phyloP scores from a whole-genome alignment of 2,797 vertebrate genomes.

The Brachymystax lenok region DNA sequence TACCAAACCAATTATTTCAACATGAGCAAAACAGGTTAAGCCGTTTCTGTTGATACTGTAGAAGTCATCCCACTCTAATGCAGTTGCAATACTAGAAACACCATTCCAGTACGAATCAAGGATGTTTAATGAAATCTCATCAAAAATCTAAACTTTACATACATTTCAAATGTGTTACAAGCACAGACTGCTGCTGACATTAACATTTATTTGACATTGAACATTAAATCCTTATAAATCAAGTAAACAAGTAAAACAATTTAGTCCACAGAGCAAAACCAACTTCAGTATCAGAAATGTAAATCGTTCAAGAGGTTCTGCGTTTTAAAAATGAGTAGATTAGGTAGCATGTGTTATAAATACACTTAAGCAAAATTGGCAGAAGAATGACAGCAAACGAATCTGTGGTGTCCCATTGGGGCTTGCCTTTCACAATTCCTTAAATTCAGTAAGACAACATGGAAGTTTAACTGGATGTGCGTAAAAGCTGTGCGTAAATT shows the following conservation, averaged over 20 bases:
- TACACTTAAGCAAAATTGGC: not conserved
- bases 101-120: not conserved
- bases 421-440: not conserved
- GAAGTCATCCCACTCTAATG: not conserved
- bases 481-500: not conserved
- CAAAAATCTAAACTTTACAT: constrained; percentile 26
- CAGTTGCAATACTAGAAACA: not conserved
- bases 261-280: not conserved
- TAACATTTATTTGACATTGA: not conserved
- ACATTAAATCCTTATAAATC: constrained; percentile 1
- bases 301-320: not conserved
- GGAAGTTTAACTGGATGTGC: not conserved
- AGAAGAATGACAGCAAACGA: not conserved
- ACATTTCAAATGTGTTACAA: constrained; percentile 3
- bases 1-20: not conserved
- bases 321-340: not conserved
- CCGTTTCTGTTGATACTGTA: too few species aligned
- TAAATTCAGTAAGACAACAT: not conserved
- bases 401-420: not conserved
- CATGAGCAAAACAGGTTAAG: not conserved
- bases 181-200: not conserved
- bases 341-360: not conserved
- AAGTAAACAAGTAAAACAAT: not conserved
- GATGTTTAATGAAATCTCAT: constrained; percentile 58
- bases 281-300: not conserved